Evolutionary conservation across 2,113 vertebrate genomes (phyloP), one percentile per base, ranked within the genome.

Genomic region (Oophaga pumilio): DNA sequence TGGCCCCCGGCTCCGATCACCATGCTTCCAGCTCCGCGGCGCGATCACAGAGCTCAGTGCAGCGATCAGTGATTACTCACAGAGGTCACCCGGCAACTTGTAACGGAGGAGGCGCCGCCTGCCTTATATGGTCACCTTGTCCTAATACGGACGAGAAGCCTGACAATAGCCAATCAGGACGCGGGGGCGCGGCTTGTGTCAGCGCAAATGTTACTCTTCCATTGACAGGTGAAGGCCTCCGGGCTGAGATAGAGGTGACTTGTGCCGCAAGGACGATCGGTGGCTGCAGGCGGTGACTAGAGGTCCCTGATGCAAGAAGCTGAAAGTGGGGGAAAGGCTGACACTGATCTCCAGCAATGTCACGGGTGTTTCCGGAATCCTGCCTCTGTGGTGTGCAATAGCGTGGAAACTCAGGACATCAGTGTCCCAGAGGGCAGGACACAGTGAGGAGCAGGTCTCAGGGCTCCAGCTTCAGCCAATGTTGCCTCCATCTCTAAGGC

Each of bases 71-170:
- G 79, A 82, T 62, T 81, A n/a, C 18, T 11, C 6, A 74, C 49
- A 88, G 86, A 88, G 86, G 86, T 88, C 59, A 88, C 57, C 86
- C 85, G 9, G 57, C 43, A 20, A 33, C 20, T n/a, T 28, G 52
- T 22, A 66, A 15, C 14, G 11, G 56, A 18, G 71, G 86, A 76
- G 57, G 59, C 4, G 50, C 43, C 10, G 6, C 5, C 14, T 8
- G 5, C 86, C 69, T 22, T 76, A 76, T 83, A 83, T 43, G 80
- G 86, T 20, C 80, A 76, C 50, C 2, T 2, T 66, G 57, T n/a
- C 80, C 86, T 62, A 53, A 22, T 82, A 83, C 17, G 43, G 80
- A 26, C 43, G 12, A n/a, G 3, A 15, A 22, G n/a, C 8, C 8
- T 1, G 9, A 13, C 24, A 6, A 0, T 6, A 17, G 79, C 86